Base-by-base conservation (phyloP, 2,888 invertebrate species). In the Koerneria pararmatus region DNA sequence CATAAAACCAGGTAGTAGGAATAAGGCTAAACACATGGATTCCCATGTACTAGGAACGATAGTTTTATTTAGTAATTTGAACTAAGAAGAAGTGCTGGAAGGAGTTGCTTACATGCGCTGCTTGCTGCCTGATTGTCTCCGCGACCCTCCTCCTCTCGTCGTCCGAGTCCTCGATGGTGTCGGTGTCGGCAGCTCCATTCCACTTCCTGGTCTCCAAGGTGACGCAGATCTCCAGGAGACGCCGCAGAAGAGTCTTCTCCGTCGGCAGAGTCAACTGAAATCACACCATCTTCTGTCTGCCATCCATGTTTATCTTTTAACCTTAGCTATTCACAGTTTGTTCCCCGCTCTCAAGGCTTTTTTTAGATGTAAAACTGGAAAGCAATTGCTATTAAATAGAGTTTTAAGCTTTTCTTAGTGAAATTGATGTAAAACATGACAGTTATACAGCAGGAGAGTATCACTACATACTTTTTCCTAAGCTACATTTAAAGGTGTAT, bases 131-230 rank as follows among this genome's bases (percentile, higher is more conserved):
- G 2, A 41, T 48, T 59, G 46, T 59, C 22, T 48, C 29, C 35
- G 59, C 29, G n/a, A 32, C 51, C 49, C 3, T 46, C 51, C 41
- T 62, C 49, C 32, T 35, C 32, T 56, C 67, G 32, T 48, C 67
- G 11, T 49, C 62, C 32, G 57, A 63, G 41, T 63, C 63, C 66
- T 37, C 78, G 27, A 80, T 68, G 29, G 76, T 63, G 27, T 77
- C 77, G 27, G 75, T 71, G 34, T 73, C 72, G 5, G 70, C 77
- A 1, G 65, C 66, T 19, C 79, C 79, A 58, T 75, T 74, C 79
- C 80, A 80, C 66, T 74, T 73, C 29, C 77, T 77, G 29, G 69
- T 67, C 37, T 80, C 78, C 15, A 76, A 64, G 0, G 80, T 80
- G 27, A 72, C 58, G 56, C 75, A 76, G 48, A 80, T 75, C 65